phyloP scores from a whole-genome alignment of 1,140 invertebrate species.

The Onthophagus taurus region DNA sequence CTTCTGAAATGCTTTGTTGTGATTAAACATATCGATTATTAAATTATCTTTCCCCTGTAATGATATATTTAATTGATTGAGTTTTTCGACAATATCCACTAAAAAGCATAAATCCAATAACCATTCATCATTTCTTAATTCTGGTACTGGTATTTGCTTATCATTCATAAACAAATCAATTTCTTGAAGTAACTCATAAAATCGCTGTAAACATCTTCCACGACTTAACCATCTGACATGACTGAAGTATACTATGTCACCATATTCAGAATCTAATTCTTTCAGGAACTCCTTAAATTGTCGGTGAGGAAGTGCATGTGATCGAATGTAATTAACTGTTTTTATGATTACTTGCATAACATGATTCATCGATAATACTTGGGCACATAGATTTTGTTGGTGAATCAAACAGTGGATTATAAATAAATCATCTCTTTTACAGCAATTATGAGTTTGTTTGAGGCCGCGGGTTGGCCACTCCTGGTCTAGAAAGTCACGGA shows the following conservation, averaged over 20 bases:
- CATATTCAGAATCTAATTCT: constrained; percentile 29
- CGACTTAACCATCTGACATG: constrained; percentile 29
- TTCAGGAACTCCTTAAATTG: constrained; percentile 32
- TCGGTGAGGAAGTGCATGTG: constrained; percentile 25
- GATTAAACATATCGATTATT: background rate
- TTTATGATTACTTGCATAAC: constrained; percentile 29
- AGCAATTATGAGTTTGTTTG: constrained; percentile 10
- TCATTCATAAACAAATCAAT: constrained; percentile 19
- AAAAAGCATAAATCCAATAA: constrained; percentile 18
- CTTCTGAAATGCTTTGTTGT: constrained; percentile 17
- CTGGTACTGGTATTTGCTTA: constrained; percentile 18
- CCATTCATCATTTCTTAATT: constrained; percentile 20
- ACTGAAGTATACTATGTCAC: constrained; percentile 26
- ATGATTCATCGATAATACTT: constrained; percentile 25
- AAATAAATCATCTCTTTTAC: constrained; percentile 15
- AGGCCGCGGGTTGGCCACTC: too few relatives aligned
- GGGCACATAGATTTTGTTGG: constrained; percentile 25
- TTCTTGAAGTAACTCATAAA: constrained; percentile 23
- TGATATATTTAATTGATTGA: constrained; percentile 17
- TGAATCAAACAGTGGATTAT: constrained; percentile 33
- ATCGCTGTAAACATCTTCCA: constrained; percentile 25
- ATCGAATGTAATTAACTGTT: constrained; percentile 32
- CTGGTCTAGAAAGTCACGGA: too few relatives aligned
- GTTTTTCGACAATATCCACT: constrained; percentile 17
- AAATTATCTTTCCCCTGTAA: constrained; percentile 17